Base-by-base conservation (phyloP, 2,888 invertebrate genomes). In the Hypercompe scribonia region DNA sequence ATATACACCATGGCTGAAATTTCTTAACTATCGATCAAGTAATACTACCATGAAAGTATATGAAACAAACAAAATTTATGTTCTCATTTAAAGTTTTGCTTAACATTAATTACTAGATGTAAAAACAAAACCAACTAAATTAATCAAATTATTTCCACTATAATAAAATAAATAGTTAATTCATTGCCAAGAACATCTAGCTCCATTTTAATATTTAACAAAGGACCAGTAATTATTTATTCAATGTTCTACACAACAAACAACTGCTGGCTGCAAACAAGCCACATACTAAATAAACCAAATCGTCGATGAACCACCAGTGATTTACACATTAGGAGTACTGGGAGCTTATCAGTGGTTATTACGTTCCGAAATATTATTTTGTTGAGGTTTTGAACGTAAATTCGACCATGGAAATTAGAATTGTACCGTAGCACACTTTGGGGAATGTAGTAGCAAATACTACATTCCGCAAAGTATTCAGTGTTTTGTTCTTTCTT, bases 201-300 rank as follows among this genome's bases (percentile, higher is more conserved):
- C 82, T 83, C 88, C 81, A 78, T 81, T 90, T 92, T 88, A 93
- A 93, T 93, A 92, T 91, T 93, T 91, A 93, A 91, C 90, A 88
- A 91, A 90, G 90, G 88, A 81, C 89, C 86, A 84, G 87, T 87
- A 86, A 92, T 94, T 92, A 93, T 93, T 94, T 92, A 95, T 95
- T 95, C 92, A 94, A 86, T 89, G 88, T 86, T 88, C 87, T 86
- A 86, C 84, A 87, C 75, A 85, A 87, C 89, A 91, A 92, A 91
- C 89, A 88, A 58, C 81, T n/a, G 85, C 87, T 84, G 81, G 90
- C 90, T 91, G 89, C 90, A 89, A 91, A 92, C 91, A 90, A 89
- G 79, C 88, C 86, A 80, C 85, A 84, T 85, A 87, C 89, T 90
- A 91, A 92, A 92, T 91, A 92, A 93, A 94, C 93, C 91, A 93